Percentiles rank a stretch among this genome's conserved stretches.
Evolutionary conservation across 2,113 vertebrate genomes (phyloP).

Genomic region (Nesospiza acunhae): DNA sequence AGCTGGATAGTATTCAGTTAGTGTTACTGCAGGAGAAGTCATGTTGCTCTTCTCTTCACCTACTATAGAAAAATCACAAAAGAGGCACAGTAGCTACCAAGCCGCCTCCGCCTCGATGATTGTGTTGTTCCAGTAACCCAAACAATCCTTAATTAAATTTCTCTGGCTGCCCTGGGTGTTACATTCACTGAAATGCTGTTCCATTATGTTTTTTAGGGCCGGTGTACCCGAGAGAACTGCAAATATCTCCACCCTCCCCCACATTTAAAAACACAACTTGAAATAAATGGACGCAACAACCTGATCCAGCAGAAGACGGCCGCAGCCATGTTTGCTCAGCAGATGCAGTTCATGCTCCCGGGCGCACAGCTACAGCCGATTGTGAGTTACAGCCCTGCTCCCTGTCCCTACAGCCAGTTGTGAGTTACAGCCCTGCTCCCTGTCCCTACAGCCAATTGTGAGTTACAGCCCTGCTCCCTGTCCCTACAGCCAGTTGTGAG

Average conservation of each 20-base stretch:
- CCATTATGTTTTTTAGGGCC: slow-evolving; percentile 78
- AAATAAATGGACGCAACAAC: slow-evolving; percentile 98
- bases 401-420: accelerated
- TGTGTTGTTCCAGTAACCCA: neutral
- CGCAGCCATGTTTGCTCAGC: slow-evolving; percentile 96
- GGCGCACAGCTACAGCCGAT: slow-evolving; percentile 91
- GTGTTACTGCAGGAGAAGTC: neutral
- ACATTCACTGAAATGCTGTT: neutral
- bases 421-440: neutral
- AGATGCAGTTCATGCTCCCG: slow-evolving; percentile 97
- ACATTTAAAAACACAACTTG: slow-evolving; percentile 96
- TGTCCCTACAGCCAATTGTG: neutral
- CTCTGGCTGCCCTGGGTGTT: neutral
- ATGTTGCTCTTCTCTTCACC: neutral
- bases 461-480: neutral
- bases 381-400: slow-evolving; percentile 76
- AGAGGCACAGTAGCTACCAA: neutral
- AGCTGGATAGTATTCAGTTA: neutral
- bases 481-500: neutral
- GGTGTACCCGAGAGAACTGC: slow-evolving; percentile 96
- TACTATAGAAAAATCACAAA: neutral
- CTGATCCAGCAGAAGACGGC: slow-evolving; percentile 98
- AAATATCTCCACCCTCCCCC: slow-evolving; percentile 98
- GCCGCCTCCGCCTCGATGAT: accelerated
- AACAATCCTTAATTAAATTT: slow-evolving; percentile 7